These are phyloP conservation scores for Aphrophora alni DNA, from an alignment of 2,888 invertebrate genomes.

Conservation along the genomic window DNA sequence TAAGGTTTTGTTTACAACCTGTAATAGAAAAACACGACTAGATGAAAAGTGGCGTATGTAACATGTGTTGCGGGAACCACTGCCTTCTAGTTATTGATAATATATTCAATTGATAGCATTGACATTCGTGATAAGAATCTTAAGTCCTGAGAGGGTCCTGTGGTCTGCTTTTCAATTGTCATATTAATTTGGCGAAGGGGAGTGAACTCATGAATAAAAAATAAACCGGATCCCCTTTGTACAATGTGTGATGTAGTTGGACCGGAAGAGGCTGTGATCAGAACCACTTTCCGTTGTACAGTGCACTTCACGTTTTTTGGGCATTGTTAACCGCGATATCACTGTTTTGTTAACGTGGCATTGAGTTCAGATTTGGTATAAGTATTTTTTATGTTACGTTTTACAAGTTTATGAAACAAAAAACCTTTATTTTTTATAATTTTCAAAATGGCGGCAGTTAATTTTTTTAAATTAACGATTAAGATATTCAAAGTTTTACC, in stretches of 20 bases:
- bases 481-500: too few relatives aligned
- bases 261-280: neutral
- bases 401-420: too few relatives aligned
- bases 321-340: too few relatives aligned
- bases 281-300: neutral
- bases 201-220: constrained; percentile 38
- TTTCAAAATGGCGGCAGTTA: too few relatives aligned
- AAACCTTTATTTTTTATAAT: too few relatives aligned
- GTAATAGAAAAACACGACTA: neutral
- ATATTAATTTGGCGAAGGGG: constrained; percentile 12
- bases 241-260: neutral
- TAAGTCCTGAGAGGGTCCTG: neutral
- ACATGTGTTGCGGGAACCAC: neutral
- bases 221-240: constrained; percentile 28
- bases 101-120: neutral
- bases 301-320: too few relatives aligned
- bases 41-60: neutral
- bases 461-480: too few relatives aligned
- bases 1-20: neutral
- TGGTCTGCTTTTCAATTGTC: constrained; percentile 4
- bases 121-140: neutral
- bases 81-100: constrained; percentile 5
- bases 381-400: too few relatives aligned
- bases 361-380: too few relatives aligned
- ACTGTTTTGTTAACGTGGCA: too few relatives aligned